Conservation (phyloP, 2,888 invertebrate genomes). For the Lysandra coridon region DNA sequence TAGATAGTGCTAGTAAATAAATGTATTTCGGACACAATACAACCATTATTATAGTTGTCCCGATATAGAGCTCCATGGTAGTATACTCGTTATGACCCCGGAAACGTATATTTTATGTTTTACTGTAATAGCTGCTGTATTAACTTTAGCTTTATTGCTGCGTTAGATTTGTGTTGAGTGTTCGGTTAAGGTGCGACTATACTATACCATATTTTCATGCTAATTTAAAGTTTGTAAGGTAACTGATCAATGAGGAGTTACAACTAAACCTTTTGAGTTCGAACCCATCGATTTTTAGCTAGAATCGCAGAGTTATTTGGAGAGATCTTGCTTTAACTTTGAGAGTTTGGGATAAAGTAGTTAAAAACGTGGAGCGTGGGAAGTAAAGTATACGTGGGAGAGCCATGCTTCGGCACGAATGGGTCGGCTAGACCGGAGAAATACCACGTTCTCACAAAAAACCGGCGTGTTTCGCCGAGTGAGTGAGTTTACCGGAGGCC, state of each 20-base stretch:
- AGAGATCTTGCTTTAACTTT: not conserved
- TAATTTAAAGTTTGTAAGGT: not conserved
- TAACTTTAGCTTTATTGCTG: slow-evolving; percentile 18
- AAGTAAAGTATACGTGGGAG: too few species aligned
- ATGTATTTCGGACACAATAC: not conserved
- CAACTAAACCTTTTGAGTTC: not conserved
- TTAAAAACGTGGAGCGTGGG: too few species aligned
- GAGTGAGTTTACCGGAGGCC: too few species aligned
- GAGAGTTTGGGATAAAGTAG: not conserved
- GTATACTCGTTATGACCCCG: not conserved
- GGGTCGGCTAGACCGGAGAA: too few species aligned
- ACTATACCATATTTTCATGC: not conserved
- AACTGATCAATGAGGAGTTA: not conserved
- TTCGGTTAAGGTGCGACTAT: slow-evolving; percentile 1
- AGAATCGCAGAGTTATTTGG: too few species aligned
- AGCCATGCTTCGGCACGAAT: too few species aligned
- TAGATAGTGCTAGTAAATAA: not conserved
- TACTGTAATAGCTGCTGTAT: slow-evolving; percentile 6
- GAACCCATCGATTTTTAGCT: not conserved
- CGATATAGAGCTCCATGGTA: not conserved
- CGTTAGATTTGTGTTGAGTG: slow-evolving; percentile 22
- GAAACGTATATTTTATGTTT: slow-evolving; percentile 21
- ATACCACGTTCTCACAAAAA: too few species aligned
- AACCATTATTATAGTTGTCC: not conserved
- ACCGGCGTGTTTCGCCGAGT: too few species aligned